These are phyloP conservation scores for Chelonus insularis DNA, from an alignment of 1,140 invertebrate genomes.

Conservation along the genomic window DNA sequence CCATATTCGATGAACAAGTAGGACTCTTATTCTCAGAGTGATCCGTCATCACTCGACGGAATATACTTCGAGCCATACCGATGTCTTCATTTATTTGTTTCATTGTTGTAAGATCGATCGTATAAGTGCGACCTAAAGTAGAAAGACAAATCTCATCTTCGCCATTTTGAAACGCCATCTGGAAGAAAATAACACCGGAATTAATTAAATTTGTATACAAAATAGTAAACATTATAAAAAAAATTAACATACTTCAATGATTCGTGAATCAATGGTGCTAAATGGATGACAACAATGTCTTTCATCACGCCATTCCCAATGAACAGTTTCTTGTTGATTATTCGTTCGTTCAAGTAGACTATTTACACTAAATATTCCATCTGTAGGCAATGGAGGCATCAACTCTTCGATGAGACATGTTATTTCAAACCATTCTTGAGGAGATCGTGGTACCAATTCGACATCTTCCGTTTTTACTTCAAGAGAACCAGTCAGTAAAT, in stretches of 20 bases:
- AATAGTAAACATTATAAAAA: too few species aligned
- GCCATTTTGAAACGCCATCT: constrained; percentile 89
- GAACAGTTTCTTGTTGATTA: constrained; percentile 76
- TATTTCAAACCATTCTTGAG: constrained; percentile 95
- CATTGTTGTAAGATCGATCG: constrained; percentile 95
- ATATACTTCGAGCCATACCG: constrained; percentile 88
- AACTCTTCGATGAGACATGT: constrained; percentile 94
- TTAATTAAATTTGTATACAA: too few species aligned
- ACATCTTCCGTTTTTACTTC: constrained; percentile 70
- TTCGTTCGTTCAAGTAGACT: constrained; percentile 76
- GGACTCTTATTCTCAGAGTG: constrained; percentile 55
- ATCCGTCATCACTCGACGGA: constrained; percentile 67
- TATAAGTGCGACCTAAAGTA: constrained; percentile 89
- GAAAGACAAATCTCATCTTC: constrained; percentile 94
- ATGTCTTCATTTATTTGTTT: constrained; percentile 98
- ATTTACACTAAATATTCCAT: constrained; percentile 94
- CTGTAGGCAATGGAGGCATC: constrained; percentile 90
- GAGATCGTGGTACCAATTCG: constrained; percentile 85
- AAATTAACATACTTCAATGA: constrained; percentile 87
- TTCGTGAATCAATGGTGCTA: constrained; percentile 72
- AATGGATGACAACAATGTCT: constrained; percentile 75
- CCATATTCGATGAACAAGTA: constrained; percentile 55
- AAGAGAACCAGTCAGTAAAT: constrained; percentile 84
- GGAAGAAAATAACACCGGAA: too few species aligned
- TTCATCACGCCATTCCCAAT: constrained; percentile 96